Base-by-base conservation (phyloP, 2,113 vertebrate species). In the Indicator maculatus region DNA sequence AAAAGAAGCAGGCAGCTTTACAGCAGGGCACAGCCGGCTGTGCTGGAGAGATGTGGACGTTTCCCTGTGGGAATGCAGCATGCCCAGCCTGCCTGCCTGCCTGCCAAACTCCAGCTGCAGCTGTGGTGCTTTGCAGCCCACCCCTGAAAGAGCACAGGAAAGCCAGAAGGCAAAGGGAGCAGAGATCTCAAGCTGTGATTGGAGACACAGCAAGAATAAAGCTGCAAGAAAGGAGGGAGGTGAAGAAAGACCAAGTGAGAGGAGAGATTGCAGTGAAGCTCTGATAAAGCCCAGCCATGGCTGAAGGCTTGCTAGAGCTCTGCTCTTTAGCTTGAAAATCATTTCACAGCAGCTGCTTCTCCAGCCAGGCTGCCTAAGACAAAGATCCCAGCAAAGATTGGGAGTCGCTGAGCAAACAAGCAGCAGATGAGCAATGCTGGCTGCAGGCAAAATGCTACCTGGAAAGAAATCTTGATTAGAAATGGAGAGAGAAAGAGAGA, bases 11-110 rank as follows among this genome's bases (percentile, higher is more conserved):
- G 27, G 5, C 16, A 0, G n/a, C 5, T 10, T 52, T 17, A 21
- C 41, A 23, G 80, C 72, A 39, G 76, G 13, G 55, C 44, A 44
- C 58, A 31, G 81, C 88, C 60, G 9, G 36, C 47, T 15, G 77
- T 3, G 67, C 67, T 7, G 33, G 11, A 21, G 59, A 6, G 5
- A 17, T 0, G 39, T 0, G 79, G 50, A 3, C 50, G 3, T 13
- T 18, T 55, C 93, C 78, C n/a, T 3, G 31, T 0, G 17, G 71
- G 86, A 45, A 65, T 1, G 64, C 0, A 2, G 58, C 10, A 2
- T 14, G 27, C 75, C 21, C 9, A 19, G 71, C 17, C 61, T 11
- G 21, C 17, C 66, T 11, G 21, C 17, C 66, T 12, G 26, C 15
- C 81, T 36, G 78, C 11, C 23, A n/a, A 74, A 85, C 60, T 10